Evolutionary conservation across 1,140 invertebrate species (phyloP), one percentile per base, ranked within the genome.

Genomic region (Dendroctonus valens): DNA sequence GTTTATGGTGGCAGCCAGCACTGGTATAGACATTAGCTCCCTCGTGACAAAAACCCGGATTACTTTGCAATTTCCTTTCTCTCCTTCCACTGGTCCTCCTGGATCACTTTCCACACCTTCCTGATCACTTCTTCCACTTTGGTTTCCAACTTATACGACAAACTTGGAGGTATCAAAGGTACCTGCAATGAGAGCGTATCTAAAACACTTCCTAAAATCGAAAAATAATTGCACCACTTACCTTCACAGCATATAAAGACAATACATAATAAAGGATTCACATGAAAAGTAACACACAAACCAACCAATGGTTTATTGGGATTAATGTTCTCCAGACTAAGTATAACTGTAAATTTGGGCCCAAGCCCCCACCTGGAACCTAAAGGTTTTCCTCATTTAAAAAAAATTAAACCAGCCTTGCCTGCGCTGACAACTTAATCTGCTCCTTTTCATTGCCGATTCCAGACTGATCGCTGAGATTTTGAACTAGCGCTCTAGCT

Each of bases 291-390:
- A 8, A 94, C 82, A 52, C 84, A 80, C 7, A 93, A 79, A 69
- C 89, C 86, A 5, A 83, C 80, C 8, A 87, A 85, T 9, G 88
- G 82, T 62, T 83, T 83, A 5, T 83, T 82, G 2, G 81, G 77
- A 49, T 85, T 87, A 15, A 87, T 88, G 77, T 94, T 96, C 77
- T 93, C 89, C 7, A 96, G 78, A 15, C 86, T 87, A 38, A 94
- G 81, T 41, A 85, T 85, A 48, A 94, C 80, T 37, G 88, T 87
- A 79, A 94, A 93, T 41, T 85, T 85, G 1, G 92, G 91, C 3
- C 93, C 93, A 9, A 93, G 82, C 0, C 92, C 92, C 76, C 26
- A 92, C 87, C 84, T 87, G 69, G 26, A 26, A 26, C 26, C 26
- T 0, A 73, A 78, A 58, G 54, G 12, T 48, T 57, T 59, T 46